Base-by-base conservation (phyloP, 2,113 vertebrate species). In the Bungarus multicinctus region DNA sequence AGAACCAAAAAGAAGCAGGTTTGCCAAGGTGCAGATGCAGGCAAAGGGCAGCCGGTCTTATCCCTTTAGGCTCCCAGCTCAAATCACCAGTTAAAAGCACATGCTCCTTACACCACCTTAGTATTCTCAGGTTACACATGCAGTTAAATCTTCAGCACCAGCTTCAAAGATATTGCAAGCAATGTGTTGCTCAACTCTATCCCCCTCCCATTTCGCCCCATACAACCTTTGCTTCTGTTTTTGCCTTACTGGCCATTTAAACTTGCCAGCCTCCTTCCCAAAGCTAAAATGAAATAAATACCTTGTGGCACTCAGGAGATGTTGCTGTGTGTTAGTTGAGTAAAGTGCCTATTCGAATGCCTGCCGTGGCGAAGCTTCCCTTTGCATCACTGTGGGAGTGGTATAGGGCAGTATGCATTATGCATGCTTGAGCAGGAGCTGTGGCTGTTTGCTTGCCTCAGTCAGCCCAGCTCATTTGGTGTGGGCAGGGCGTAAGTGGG, bases 401-500 rank as follows among this genome's bases (percentile, higher is more conserved):
- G 91, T 47, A 90, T 0, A n/a, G 92, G 94, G 92, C 93, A 93
- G 95, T 94, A 94, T 87, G 95, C 93, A 22, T 94, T 85, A 91
- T 74, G 95, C 97, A 93, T 95, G 96, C 96, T 93, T 93, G 89
- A 95, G 96, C 97, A 94, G 94, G 95, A 92, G 96, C 95, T 94
- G 87, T 92, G 45, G 94, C 94, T 53, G 93, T 8, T 94, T 87
- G 96, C 93, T 94, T 94, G 96, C 94, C 96, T 94, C 97, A 96
- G 94, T 94, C 96, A 88, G 97, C 96, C 97, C 90, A 93, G 94
- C 96, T 93, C 11, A 92, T 95, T 81, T 96, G 47, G 91, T 90
- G 96, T 93, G 96, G 97, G 97, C 97, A 96, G 97, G 96, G 96
- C 97, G 91, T 52, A 89, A 89, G 10, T 54, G 11, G n/a, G 9